A percentile compares a stretch with the other conserved stretches of the same genome.
Conservation (phyloP, 2,888 invertebrate species). For the Drosophila multiciliata region DNA sequence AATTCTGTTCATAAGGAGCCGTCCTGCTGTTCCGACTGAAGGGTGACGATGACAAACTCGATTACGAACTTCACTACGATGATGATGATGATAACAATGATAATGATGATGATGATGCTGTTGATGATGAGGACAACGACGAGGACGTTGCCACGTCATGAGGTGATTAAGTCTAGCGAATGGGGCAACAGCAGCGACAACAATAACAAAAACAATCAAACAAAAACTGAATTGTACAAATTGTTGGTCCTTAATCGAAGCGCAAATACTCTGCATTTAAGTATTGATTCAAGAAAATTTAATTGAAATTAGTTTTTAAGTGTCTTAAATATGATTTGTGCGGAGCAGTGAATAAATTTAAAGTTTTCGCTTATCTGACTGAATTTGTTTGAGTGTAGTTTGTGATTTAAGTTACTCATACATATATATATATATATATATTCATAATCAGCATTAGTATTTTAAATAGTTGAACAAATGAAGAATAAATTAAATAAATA, state of each 20-base stretch:
- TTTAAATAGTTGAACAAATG: background rate
- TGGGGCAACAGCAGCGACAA: slow-evolving; percentile 14
- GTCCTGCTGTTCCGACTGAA: slow-evolving; percentile 26
- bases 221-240: slow-evolving; percentile 6
- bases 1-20: background rate
- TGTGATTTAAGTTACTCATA: background rate
- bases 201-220: slow-evolving; percentile 15
- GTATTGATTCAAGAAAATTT: background rate
- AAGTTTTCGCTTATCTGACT: no score
- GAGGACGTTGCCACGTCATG: slow-evolving; percentile 46
- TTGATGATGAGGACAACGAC: background rate
- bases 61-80: slow-evolving; percentile 4
- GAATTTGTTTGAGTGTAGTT: background rate
- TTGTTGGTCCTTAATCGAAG: slow-evolving; percentile 1
- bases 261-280: slow-evolving; percentile 13
- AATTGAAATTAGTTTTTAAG: background rate
- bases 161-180: slow-evolving; percentile 50
- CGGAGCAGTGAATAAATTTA: background rate
- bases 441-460: background rate
- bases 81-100: slow-evolving; percentile 4
- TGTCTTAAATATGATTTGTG: background rate
- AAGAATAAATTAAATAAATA: background rate
- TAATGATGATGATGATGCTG: slow-evolving; percentile 1
- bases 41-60: slow-evolving; percentile 33
- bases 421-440: background rate